A percentile compares a stretch with the other conserved stretches of the same genome.
Conservation (phyloP, 2,797 vertebrate genomes). For the Hapalemur alaotrensis region DNA sequence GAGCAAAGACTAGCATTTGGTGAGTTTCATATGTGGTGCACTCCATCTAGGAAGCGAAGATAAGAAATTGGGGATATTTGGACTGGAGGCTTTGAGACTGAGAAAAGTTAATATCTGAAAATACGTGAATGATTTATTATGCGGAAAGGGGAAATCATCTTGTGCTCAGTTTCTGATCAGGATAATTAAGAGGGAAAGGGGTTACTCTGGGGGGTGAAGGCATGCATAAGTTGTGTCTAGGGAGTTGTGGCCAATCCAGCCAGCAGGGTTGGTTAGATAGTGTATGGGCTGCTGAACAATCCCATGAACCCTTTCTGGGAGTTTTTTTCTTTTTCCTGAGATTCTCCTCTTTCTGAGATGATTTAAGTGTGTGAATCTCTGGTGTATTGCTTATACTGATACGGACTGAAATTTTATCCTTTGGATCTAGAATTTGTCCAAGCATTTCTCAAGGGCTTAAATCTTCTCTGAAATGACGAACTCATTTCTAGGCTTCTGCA, state of each 20-base stretch:
- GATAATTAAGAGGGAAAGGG: not conserved
- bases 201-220: not conserved
- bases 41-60: not conserved
- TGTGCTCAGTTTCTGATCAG: not conserved
- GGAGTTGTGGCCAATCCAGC: not conserved
- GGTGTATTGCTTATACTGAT: not conserved
- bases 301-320: not conserved
- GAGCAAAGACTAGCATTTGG: not conserved
- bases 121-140: not conserved
- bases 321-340: not conserved
- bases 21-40: not conserved
- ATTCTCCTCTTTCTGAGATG: not conserved
- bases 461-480: not conserved
- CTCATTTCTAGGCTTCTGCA: not conserved
- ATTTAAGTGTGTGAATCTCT: not conserved
- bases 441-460: slow-evolving; percentile 16
- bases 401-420: not conserved
- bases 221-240: not conserved
- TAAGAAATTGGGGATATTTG: not conserved
- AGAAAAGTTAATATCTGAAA: not conserved
- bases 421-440: not conserved
- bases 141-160: not conserved
- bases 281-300: not conserved
- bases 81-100: not conserved
- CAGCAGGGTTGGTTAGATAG: not conserved